phyloP scores from a whole-genome alignment of 2,797 vertebrate genomes.

The Harpagifer antarcticus region DNA sequence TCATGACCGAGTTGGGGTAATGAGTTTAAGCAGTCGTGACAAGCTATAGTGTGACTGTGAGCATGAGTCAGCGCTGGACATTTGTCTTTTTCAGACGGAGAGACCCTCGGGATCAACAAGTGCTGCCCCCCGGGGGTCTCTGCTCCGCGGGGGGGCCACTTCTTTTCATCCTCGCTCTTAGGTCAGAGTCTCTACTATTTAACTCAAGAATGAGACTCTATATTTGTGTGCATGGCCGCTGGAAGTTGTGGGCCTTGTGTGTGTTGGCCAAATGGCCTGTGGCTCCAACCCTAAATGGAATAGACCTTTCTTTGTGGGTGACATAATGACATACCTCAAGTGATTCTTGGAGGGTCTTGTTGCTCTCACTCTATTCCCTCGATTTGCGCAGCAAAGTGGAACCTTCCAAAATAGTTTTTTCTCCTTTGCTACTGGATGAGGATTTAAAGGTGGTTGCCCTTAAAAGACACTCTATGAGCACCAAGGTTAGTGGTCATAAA shows the following conservation, averaged over 20 bases:
- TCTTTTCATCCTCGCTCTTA: slow-evolving; percentile 54
- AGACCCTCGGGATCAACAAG: slow-evolving; percentile 52
- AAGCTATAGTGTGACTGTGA: slow-evolving; percentile 36
- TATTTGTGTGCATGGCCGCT: slow-evolving; percentile 61
- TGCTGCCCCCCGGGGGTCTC: slow-evolving; percentile 39
- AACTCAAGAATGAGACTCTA: slow-evolving; percentile 58
- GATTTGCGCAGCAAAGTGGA: slow-evolving; percentile 58
- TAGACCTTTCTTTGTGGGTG: slow-evolving; percentile 77
- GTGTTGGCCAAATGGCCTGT: slow-evolving; percentile 72
- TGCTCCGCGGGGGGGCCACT: slow-evolving; percentile 45
- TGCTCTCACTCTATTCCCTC: slow-evolving; percentile 59
- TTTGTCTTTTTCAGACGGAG: slow-evolving; percentile 53
- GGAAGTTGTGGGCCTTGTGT: slow-evolving; percentile 33
- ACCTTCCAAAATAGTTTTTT: slow-evolving; percentile 50
- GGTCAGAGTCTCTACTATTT: slow-evolving; percentile 53
- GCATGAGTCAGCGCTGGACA: slow-evolving; percentile 63
- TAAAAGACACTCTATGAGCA: slow-evolving; percentile 43
- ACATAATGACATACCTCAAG: slow-evolving; percentile 79
- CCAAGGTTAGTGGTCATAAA: slow-evolving; percentile 39
- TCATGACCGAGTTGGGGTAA: slow-evolving; percentile 1
- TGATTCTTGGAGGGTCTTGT: slow-evolving; percentile 74
- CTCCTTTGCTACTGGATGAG: slow-evolving; percentile 34
- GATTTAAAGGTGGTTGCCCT: slow-evolving; percentile 54
- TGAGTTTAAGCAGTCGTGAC: slow-evolving; percentile 45
- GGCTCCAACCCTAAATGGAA: slow-evolving; percentile 74